Conservation (phyloP, 1,140 invertebrate species). For the Diorhabda carinulata region DNA sequence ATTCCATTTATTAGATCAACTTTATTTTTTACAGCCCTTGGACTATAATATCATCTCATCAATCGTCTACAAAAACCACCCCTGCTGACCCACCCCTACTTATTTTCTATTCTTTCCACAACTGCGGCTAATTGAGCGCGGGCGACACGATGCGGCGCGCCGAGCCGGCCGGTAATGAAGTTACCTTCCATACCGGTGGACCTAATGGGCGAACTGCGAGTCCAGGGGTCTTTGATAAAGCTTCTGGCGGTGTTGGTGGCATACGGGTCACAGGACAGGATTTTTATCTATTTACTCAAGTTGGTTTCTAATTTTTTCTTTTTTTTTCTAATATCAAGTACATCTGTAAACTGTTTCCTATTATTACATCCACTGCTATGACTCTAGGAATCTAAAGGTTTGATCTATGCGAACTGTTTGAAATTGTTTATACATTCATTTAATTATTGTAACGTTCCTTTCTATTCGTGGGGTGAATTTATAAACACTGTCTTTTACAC, state of each 20-base stretch:
- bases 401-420: no score
- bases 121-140: conserved; percentile 26
- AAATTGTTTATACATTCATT: no score
- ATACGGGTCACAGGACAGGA: background rate
- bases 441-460: no score
- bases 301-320: no score
- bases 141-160: conserved; percentile 16
- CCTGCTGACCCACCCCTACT: background rate
- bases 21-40: background rate
- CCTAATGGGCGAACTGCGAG: conserved; percentile 18
- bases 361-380: no score
- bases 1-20: no score
- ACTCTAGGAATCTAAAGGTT: no score
- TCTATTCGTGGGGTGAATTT: no score
- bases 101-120: conserved; percentile 22
- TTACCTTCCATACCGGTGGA: conserved; percentile 19
- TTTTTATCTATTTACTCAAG: background rate
- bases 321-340: no score
- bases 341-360: no score
- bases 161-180: conserved; percentile 24
- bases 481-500: no score
- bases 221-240: conserved; percentile 18
- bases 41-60: conserved; percentile 2
- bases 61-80: conserved; percentile 3
- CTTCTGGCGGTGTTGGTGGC: conserved; percentile 9